A percentile compares a stretch with the other conserved stretches of the same genome.
Conservation (phyloP, 2,888 invertebrate species). For the Melanotus villosus region DNA sequence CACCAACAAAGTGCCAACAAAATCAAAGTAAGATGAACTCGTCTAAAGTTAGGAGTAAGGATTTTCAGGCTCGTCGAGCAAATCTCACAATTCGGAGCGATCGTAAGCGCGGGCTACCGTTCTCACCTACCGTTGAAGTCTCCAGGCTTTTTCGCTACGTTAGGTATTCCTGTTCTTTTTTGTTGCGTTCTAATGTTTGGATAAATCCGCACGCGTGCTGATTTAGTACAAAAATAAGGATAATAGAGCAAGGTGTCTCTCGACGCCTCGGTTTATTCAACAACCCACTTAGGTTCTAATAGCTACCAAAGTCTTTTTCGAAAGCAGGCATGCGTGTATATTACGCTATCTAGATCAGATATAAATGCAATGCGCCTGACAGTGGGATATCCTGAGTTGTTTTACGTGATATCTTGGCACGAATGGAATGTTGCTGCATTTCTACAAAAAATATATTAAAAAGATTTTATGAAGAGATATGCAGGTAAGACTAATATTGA, state of each 20-base stretch:
- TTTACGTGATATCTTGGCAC: constrained; percentile 22
- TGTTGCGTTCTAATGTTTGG: neutral
- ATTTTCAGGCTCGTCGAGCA: constrained; percentile 48
- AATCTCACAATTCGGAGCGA: constrained; percentile 48
- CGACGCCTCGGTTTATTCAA: constrained; percentile 46
- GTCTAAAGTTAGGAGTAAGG: constrained; percentile 33
- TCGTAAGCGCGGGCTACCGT: constrained; percentile 49
- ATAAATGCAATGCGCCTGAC: constrained; percentile 54
- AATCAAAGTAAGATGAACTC: constrained; percentile 31
- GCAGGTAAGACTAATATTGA: no score
- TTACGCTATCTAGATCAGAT: constrained; percentile 52
- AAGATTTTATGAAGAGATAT: no score
- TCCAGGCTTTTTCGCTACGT: constrained; percentile 18
- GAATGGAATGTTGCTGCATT: constrained; percentile 15
- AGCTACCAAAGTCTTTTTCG: constrained; percentile 36
- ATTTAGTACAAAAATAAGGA: constrained; percentile 17
- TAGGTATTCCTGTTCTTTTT: neutral
- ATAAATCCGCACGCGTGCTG: constrained; percentile 2
- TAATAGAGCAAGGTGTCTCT: constrained; percentile 38
- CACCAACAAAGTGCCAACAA: constrained; percentile 32
- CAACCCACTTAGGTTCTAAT: constrained; percentile 43
- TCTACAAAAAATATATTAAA: constrained; percentile 1
- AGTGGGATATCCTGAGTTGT: constrained; percentile 42
- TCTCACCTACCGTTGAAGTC: constrained; percentile 50
- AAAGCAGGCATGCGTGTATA: constrained; percentile 51